Conservation (phyloP, 2,888 invertebrate species). For the Amiota mariae region DNA sequence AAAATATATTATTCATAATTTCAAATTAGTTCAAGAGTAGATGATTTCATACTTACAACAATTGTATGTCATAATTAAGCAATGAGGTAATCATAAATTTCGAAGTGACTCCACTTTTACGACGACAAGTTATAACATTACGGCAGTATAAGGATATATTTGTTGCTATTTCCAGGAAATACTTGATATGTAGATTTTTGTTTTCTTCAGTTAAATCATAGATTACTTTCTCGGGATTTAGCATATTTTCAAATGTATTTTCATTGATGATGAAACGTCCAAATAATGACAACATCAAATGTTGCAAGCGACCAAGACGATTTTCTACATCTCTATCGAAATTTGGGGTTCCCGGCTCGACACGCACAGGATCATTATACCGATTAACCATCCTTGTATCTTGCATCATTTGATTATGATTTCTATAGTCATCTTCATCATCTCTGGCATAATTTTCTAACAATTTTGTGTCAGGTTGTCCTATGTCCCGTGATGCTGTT, state of each 20-base stretch:
- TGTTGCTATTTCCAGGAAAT: constrained; percentile 79
- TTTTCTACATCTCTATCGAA: constrained; percentile 47
- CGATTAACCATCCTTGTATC: constrained; percentile 12
- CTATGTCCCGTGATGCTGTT: constrained; percentile 76
- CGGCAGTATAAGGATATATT: constrained; percentile 83
- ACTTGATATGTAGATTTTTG: constrained; percentile 73
- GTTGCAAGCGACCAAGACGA: constrained; percentile 79
- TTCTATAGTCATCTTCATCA: neutral
- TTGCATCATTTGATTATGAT: neutral
- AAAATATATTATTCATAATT: too few relatives aligned
- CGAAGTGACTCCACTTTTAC: constrained; percentile 70
- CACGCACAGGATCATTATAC: constrained; percentile 7
- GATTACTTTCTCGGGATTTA: constrained; percentile 58
- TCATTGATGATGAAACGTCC: constrained; percentile 79
- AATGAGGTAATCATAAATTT: constrained; percentile 54
- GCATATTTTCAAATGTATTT: constrained; percentile 64
- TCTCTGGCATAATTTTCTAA: neutral
- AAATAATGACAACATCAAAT: constrained; percentile 83
- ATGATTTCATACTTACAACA: constrained; percentile 43
- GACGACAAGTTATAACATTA: constrained; percentile 77
- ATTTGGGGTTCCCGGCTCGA: neutral
- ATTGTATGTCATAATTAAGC: constrained; percentile 44
- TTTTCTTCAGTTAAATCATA: constrained; percentile 44
- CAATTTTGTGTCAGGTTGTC: neutral
- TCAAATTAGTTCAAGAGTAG: neutral